phyloP scores from a whole-genome alignment of 1,140 invertebrate genomes.

The Drosophila chauvacae region DNA sequence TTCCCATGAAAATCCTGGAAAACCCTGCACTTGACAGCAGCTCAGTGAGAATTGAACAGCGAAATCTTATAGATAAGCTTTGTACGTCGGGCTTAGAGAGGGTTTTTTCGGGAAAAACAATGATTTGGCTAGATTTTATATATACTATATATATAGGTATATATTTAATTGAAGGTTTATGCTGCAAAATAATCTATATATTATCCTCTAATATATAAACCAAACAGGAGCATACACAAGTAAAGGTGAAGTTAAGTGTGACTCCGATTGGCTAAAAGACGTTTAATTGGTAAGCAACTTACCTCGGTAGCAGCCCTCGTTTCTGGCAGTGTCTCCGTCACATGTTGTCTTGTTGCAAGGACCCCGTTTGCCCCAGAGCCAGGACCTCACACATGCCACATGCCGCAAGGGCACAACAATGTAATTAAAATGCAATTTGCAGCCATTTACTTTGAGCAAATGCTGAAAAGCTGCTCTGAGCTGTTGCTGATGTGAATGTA shows the following conservation, averaged over 20 bases:
- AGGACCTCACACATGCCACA: constrained; percentile 18
- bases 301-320: background rate
- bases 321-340: constrained; percentile 23
- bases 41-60: background rate
- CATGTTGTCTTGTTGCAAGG: constrained; percentile 17
- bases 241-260: background rate
- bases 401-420: constrained; percentile 62
- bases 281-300: constrained; percentile 6
- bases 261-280: background rate
- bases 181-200: background rate
- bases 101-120: background rate
- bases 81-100: background rate
- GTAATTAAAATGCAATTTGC: constrained; percentile 82
- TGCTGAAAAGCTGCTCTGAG: constrained; percentile 44
- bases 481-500: constrained; percentile 26
- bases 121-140: background rate
- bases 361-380: background rate
- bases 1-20: constrained; percentile 2
- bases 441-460: constrained; percentile 66
- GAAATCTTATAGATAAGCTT: background rate
- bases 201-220: background rate
- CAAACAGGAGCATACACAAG: accelerated
- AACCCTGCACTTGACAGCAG: constrained; percentile 31
- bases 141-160: background rate
- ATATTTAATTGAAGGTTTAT: background rate